These are phyloP conservation scores for Diplosoma virens DNA, from an alignment of 23 tunicate genomes.

Conservation along the genomic window DNA sequence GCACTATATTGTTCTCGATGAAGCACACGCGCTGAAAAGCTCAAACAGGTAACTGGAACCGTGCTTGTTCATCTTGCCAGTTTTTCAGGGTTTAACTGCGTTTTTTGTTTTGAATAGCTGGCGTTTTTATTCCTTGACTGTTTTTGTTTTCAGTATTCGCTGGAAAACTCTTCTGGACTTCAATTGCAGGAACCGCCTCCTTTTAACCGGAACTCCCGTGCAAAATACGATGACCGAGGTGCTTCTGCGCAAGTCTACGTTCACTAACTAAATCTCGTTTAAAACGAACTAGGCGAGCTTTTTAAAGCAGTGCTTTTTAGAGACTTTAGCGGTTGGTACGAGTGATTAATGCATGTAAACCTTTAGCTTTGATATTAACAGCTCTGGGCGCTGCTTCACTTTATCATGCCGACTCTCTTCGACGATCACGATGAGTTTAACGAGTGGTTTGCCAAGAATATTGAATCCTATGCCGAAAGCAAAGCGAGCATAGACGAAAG, in stretches of 20 bases:
- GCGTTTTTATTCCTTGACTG: not conserved
- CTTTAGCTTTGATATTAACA: too few species aligned
- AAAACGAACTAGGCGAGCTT: too few species aligned
- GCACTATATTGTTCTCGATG: constrained; percentile 80
- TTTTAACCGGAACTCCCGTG: constrained; percentile 79
- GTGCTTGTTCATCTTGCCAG: not conserved
- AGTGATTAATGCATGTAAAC: too few species aligned
- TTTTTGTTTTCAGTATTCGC: constrained; percentile 34
- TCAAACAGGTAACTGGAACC: constrained; percentile 33
- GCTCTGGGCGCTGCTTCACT: constrained; percentile 83
- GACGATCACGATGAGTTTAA: constrained; percentile 80
- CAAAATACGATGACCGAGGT: constrained; percentile 93
- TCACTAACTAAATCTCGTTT: too few species aligned
- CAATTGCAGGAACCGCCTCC: constrained; percentile 64
- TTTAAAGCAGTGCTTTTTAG: too few species aligned
- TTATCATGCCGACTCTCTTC: constrained; percentile 84
- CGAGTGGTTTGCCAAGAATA: constrained; percentile 89
- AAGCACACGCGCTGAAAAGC: constrained; percentile 87
- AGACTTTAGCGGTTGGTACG: too few species aligned
- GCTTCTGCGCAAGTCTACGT: too few species aligned
- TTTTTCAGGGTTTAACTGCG: not conserved
- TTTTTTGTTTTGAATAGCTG: not conserved
- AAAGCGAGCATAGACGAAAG: constrained; percentile 59
- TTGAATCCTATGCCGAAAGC: constrained; percentile 73
- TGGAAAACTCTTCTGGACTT: constrained; percentile 75